Percentiles rank a stretch among this genome's conserved stretches.
phyloP scores from a whole-genome alignment of 2,888 invertebrate species.

The Drosophila kambysellisi region DNA sequence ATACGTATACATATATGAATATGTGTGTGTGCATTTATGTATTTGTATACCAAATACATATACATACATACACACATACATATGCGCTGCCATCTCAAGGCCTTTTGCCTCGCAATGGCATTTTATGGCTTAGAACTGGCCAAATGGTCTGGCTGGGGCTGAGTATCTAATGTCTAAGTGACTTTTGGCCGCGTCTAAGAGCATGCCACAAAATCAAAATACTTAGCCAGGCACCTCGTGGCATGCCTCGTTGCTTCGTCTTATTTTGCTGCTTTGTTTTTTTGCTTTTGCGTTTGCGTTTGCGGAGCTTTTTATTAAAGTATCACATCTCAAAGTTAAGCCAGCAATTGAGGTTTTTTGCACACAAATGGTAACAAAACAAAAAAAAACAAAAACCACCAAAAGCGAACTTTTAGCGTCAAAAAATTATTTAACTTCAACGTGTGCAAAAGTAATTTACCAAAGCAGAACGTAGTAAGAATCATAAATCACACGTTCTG shows the following conservation, averaged over 20 bases:
- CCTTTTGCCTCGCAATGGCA: conserved; percentile 42
- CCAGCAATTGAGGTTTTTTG: conserved; percentile 51
- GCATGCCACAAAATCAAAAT: conserved; percentile 56
- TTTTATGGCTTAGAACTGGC: conserved; percentile 38
- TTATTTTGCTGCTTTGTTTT: neutral
- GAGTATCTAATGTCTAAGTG: conserved; percentile 54
- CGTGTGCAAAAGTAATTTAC: conserved; percentile 73
- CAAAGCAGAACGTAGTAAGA: conserved; percentile 62
- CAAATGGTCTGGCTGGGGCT: conserved; percentile 4
- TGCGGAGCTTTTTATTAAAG: conserved; percentile 36
- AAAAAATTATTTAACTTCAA: conserved; percentile 60
- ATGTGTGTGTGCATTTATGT: neutral
- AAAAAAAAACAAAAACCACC: conserved; percentile 9
- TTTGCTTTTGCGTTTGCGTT: neutral
- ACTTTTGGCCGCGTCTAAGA: conserved; percentile 43
- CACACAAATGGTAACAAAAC: conserved; percentile 10
- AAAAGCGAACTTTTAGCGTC: conserved; percentile 54
- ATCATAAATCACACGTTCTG: conserved; percentile 75
- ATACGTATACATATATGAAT: conserved; percentile 19
- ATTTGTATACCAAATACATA: neutral
- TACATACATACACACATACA: conserved; percentile 3
- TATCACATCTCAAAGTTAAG: conserved; percentile 38
- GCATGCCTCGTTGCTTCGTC: conserved; percentile 40
- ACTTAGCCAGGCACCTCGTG: conserved; percentile 47
- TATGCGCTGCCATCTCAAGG: conserved; percentile 48